These are phyloP conservation scores for Muscina levida DNA, from an alignment of 2,888 invertebrate genomes.

Conservation along the genomic window DNA sequence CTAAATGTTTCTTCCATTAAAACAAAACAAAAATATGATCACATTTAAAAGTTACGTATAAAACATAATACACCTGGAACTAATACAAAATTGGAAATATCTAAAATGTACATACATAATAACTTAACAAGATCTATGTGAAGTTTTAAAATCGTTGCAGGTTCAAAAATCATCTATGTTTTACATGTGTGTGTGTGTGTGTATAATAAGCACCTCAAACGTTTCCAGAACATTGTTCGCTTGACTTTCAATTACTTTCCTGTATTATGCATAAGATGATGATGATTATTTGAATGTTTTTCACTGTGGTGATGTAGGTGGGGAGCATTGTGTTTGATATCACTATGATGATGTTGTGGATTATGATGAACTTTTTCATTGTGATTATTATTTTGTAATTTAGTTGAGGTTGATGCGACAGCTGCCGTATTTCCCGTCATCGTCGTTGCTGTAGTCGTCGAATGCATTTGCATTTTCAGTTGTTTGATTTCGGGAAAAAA, in stretches of 20 bases:
- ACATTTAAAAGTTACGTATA: background rate
- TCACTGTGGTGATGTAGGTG: conserved; percentile 10
- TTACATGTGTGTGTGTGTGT: conserved; percentile 21
- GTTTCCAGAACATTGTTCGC: background rate
- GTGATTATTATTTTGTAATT: conserved; percentile 60
- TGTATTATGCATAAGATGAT: conserved; percentile 30
- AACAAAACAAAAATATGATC: background rate
- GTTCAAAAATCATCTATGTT: conserved; percentile 15
- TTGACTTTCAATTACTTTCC: conserved; percentile 45
- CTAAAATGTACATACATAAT: too few species aligned
- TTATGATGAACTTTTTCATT: conserved; percentile 47
- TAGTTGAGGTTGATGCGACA: conserved; percentile 20
- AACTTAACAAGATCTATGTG: too few species aligned
- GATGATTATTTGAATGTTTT: conserved; percentile 39
- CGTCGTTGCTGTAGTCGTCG: conserved; percentile 28
- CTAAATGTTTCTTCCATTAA: too few species aligned
- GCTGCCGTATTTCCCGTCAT: conserved; percentile 37
- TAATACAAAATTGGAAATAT: background rate
- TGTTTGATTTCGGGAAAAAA: conserved; percentile 86
- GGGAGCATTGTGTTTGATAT: conserved; percentile 40
- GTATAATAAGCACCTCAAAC: conserved; percentile 50
- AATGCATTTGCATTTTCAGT: conserved; percentile 74
- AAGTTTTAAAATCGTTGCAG: conserved; percentile 25
- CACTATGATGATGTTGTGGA: conserved; percentile 19
- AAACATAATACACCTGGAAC: background rate